phyloP scores from a whole-genome alignment of 2,888 invertebrate species.

The Ophion obscuratus region DNA sequence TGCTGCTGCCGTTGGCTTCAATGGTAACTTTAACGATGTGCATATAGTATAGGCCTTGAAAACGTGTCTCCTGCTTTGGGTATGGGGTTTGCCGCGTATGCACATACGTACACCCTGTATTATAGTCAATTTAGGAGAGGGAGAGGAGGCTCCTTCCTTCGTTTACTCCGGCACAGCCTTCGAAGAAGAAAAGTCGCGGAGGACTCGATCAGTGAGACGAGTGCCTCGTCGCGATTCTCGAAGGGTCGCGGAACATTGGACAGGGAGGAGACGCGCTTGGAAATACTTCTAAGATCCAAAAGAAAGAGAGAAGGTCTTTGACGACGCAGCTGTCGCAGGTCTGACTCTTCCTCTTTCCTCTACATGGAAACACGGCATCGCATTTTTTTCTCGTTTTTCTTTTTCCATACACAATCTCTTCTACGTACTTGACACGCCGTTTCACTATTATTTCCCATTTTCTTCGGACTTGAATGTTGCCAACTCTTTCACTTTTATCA shows the following conservation, averaged over 20 bases:
- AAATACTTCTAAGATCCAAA: not conserved
- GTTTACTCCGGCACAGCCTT: constrained; percentile 33
- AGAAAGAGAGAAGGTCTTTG: not conserved
- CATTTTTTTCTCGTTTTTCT: too few relatives aligned
- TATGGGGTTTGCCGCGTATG: constrained; percentile 31
- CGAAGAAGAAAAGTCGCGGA: constrained; percentile 6
- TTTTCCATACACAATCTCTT: not conserved
- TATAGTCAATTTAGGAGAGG: constrained; percentile 10
- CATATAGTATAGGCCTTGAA: constrained; percentile 54
- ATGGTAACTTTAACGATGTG: constrained; percentile 59
- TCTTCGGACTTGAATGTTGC: not conserved
- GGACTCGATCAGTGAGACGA: constrained; percentile 21
- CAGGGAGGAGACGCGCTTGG: not conserved
- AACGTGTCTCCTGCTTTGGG: constrained; percentile 58
- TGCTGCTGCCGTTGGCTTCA: constrained; percentile 16
- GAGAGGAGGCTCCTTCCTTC: constrained; percentile 46
- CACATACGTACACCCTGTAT: constrained; percentile 18
- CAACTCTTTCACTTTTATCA: not conserved
- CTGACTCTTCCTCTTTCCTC: too few relatives aligned
- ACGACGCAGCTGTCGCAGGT: too few relatives aligned
- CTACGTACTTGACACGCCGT: not conserved
- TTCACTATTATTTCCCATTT: not conserved
- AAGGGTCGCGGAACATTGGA: constrained; percentile 1
- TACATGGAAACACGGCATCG: too few relatives aligned
- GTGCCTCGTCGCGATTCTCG: not conserved